Percentiles rank a stretch among this genome's conserved stretches.
Conservation (phyloP, 2,797 vertebrate genomes). For the Acrossocheilus wenchowensis region DNA sequence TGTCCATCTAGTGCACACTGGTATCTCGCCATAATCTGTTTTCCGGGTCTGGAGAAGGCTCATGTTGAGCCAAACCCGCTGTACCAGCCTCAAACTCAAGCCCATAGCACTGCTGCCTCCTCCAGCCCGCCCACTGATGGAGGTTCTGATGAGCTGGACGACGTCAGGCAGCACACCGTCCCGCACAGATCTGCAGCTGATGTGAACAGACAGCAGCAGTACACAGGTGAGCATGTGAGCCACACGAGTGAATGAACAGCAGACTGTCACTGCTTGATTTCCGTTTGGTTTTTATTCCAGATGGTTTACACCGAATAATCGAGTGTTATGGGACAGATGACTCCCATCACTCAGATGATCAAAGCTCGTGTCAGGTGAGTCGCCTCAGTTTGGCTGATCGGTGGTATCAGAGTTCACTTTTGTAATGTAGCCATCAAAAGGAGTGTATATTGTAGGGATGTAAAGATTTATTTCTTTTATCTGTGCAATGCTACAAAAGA, state of each 20-base stretch:
- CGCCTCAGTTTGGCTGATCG: not conserved
- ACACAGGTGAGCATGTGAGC: constrained; percentile 65
- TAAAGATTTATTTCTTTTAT: not conserved
- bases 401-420: not conserved
- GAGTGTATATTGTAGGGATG: not conserved
- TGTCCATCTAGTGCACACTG: constrained; percentile 88
- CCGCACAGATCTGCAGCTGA: constrained; percentile 39
- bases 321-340: constrained; percentile 87
- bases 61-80: constrained; percentile 85
- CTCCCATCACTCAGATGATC: constrained; percentile 90
- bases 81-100: constrained; percentile 78
- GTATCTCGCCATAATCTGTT: constrained; percentile 98
- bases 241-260: not conserved
- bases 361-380: constrained; percentile 89
- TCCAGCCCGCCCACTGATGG: constrained; percentile 67
- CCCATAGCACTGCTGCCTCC: constrained; percentile 75
- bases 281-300: constrained; percentile 71
- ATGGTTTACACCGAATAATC: constrained; percentile 90
- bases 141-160: constrained; percentile 20
- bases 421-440: not conserved
- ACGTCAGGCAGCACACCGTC: not conserved
- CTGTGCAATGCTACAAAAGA: not conserved
- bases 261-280: not conserved
- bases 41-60: constrained; percentile 88
- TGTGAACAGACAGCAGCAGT: constrained; percentile 68